Evolutionary conservation across 2,113 vertebrate genomes (phyloP).

Genomic region (Tetrao urogallus): DNA sequence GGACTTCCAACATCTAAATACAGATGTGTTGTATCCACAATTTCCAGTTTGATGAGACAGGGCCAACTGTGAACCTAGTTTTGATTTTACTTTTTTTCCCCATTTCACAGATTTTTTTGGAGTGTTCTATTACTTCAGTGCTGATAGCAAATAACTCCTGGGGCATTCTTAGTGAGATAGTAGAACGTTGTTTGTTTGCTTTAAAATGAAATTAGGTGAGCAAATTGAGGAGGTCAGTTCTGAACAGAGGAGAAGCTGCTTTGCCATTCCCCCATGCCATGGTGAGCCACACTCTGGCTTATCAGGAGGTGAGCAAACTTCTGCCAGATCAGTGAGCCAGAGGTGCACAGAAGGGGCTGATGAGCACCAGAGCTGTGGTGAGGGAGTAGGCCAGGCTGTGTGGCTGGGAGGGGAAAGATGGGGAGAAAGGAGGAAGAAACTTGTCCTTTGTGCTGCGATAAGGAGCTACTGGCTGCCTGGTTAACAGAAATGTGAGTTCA

Average conservation of each 20-base stretch:
- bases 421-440: not conserved
- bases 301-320: slow-evolving; percentile 1
- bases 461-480: not conserved
- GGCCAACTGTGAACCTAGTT: not conserved
- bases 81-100: not conserved
- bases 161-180: not conserved
- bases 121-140: not conserved
- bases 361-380: not conserved
- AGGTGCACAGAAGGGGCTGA: slow-evolving; percentile 33
- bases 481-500: not conserved
- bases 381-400: not conserved
- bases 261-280: not conserved
- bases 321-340: not conserved
- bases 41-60: not conserved
- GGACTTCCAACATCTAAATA: not conserved
- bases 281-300: not conserved
- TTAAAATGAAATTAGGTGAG: not conserved
- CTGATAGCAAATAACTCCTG: not conserved
- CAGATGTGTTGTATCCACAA: not conserved
- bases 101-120: not conserved
- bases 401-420: not conserved
- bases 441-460: not conserved
- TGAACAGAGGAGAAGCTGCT: not conserved
- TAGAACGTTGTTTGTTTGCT: not conserved
- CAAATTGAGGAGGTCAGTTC: not conserved